A percentile compares a stretch with the other conserved stretches of the same genome.
These are phyloP conservation scores for Chaenogobius annularis DNA, from an alignment of 2,113 vertebrate genomes.

Conservation along the genomic window DNA sequence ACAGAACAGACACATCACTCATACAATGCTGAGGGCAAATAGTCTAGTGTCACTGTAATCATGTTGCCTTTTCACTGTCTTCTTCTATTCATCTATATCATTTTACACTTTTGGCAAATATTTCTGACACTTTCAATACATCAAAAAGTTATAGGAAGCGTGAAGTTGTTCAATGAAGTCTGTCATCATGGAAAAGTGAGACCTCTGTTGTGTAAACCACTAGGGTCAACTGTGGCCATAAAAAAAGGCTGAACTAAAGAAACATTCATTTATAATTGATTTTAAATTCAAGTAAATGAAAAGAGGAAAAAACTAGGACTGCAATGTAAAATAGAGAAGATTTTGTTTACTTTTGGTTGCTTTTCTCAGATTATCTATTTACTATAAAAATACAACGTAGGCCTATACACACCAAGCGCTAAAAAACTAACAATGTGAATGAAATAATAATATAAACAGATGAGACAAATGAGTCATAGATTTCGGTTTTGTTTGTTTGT, in stretches of 20 bases:
- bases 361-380: no score
- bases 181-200: not conserved
- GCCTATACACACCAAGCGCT: not conserved
- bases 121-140: conserved; percentile 8
- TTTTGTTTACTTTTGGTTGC: no score
- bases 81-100: conserved; percentile 16
- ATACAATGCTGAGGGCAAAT: conserved; percentile 53
- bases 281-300: not conserved
- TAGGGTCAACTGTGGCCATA: not conserved
- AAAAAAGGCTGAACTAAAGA: conserved; percentile 14
- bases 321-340: no score
- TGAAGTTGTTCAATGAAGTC: conserved; percentile 8
- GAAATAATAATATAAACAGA: no score
- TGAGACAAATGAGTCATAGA: no score
- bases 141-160: not conserved
- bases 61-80: conserved; percentile 44
- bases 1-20: conserved; percentile 57
- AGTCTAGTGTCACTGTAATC: conserved; percentile 58
- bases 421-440: no score
- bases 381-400: no score
- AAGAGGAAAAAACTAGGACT: not conserved
- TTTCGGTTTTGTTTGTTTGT: no score
- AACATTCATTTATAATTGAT: not conserved
- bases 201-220: not conserved
- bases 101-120: not conserved